Conservation (phyloP, 2,113 vertebrate species). For the Trichechus manatus region DNA sequence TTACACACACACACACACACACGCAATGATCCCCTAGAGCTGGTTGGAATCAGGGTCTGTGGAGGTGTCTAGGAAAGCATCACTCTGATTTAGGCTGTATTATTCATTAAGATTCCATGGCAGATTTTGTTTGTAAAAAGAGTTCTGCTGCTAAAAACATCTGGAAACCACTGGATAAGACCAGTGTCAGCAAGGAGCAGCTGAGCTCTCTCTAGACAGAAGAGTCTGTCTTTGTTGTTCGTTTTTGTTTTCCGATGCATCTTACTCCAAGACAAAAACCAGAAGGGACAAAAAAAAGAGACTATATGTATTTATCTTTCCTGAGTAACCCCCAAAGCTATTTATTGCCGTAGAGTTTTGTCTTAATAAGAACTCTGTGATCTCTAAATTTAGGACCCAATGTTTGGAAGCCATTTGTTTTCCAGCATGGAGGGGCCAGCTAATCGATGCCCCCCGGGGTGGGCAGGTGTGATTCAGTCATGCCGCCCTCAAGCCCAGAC, state of each 20-base stretch:
- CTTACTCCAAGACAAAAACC: slow-evolving; percentile 3
- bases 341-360: neutral
- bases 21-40: neutral
- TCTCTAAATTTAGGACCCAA: neutral
- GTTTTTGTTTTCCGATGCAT: neutral
- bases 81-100: neutral
- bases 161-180: slow-evolving; percentile 22
- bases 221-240: neutral
- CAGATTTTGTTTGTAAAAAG: slow-evolving; percentile 13
- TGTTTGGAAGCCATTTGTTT: neutral
- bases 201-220: neutral
- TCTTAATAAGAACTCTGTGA: neutral
- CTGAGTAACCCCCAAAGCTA: neutral
- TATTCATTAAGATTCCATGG: neutral
- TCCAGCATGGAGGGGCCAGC: neutral
- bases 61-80: neutral
- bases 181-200: neutral
- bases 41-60: neutral
- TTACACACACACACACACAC: neutral
- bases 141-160: neutral
- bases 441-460: neutral
- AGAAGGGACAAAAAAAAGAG: neutral
- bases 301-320: neutral
- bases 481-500: neutral
- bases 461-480: neutral